A percentile compares a stretch with the other conserved stretches of the same genome.
phyloP scores from a whole-genome alignment of 2,888 invertebrate species.

The Lasioglossum villosulum region DNA sequence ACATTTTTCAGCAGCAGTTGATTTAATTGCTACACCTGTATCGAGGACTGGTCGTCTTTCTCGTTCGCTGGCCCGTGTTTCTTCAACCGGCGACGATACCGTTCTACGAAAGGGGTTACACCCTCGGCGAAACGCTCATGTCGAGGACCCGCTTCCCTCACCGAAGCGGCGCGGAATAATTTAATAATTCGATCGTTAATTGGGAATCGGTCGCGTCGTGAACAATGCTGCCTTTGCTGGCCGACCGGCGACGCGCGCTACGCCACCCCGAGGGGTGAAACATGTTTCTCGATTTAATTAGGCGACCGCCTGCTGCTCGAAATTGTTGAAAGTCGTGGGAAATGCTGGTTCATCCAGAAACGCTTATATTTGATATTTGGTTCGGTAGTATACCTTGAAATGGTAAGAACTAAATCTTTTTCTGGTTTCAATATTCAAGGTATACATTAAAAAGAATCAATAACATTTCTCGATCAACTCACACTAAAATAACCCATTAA shows the following conservation, averaged over 20 bases:
- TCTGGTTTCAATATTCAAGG: background rate
- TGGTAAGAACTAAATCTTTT: background rate
- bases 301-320: background rate
- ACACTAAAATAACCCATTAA: background rate
- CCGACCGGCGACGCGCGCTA: background rate
- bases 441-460: background rate
- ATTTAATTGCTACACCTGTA: constrained; percentile 53
- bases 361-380: background rate
- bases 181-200: constrained; percentile 56
- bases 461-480: background rate
- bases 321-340: background rate
- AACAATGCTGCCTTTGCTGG: background rate
- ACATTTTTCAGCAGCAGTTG: constrained; percentile 30
- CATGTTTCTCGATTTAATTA: background rate
- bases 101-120: constrained; percentile 30
- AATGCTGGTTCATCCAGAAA: background rate
- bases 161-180: constrained; percentile 48
- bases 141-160: background rate
- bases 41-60: constrained; percentile 21
- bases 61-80: constrained; percentile 33
- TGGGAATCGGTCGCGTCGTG: constrained; percentile 19
- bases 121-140: constrained; percentile 14
- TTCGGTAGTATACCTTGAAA: background rate
- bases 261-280: background rate
- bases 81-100: background rate